phyloP scores from a whole-genome alignment of 2,888 invertebrate genomes.

The Pycnomerus fuliginosus region DNA sequence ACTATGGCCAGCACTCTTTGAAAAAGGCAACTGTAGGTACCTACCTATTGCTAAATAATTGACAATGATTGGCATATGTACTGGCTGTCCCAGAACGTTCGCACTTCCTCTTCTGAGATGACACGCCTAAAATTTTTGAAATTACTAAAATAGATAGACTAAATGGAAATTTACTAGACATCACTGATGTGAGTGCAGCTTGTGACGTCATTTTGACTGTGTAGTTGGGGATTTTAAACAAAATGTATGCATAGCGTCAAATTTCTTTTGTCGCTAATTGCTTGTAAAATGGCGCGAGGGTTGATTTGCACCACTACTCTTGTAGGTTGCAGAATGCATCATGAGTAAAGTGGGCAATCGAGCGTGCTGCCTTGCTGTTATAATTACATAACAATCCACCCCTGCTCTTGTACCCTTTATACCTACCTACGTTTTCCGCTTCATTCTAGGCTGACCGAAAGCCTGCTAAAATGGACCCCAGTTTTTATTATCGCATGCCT shows the following conservation, averaged over 20 bases:
- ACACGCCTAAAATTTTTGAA: too few relatives aligned
- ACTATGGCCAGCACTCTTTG: too few relatives aligned
- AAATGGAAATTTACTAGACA: too few relatives aligned
- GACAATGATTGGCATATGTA: too few relatives aligned
- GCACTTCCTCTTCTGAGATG: too few relatives aligned
- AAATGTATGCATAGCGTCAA: slow-evolving; percentile 19
- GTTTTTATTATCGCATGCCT: slow-evolving; percentile 24
- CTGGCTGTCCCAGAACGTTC: too few relatives aligned
- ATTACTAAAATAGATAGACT: too few relatives aligned
- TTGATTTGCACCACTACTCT: slow-evolving; percentile 25
- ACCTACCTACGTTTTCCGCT: slow-evolving; percentile 26
- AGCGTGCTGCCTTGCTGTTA: slow-evolving; percentile 22
- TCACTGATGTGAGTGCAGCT: too few relatives aligned
- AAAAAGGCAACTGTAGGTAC: too few relatives aligned
- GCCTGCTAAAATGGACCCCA: slow-evolving; percentile 17
- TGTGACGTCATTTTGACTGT: too few relatives aligned
- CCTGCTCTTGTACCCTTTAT: slow-evolving; percentile 22
- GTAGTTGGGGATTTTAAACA: too few relatives aligned
- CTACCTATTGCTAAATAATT: too few relatives aligned
- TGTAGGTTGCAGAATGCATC: slow-evolving; percentile 24
- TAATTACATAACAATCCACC: slow-evolving; percentile 26
- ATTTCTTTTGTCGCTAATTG: slow-evolving; percentile 21
- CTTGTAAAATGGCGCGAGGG: slow-evolving; percentile 22
- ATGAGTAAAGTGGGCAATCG: slow-evolving; percentile 24
- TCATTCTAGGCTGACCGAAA: slow-evolving; percentile 20